phyloP scores from a whole-genome alignment of 2,888 invertebrate genomes.

The Euphydryas editha region DNA sequence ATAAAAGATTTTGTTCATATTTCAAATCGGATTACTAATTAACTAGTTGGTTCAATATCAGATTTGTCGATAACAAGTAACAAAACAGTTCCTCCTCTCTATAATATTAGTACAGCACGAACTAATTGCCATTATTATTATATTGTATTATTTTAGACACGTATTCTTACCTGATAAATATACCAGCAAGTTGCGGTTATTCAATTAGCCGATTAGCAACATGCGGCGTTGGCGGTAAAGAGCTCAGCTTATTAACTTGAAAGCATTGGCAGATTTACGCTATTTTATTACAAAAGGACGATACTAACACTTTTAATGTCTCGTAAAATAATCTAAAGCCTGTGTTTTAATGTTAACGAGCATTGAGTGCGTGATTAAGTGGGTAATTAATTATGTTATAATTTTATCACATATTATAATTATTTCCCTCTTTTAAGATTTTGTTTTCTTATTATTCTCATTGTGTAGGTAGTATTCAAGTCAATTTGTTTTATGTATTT shows the following conservation, averaged over 20 bases:
- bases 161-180: slow-evolving; percentile 3
- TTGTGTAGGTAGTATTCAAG: no score
- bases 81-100: no score
- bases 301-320: slow-evolving; percentile 24
- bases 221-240: slow-evolving; percentile 1
- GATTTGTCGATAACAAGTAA: no score
- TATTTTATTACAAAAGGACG: slow-evolving; percentile 22
- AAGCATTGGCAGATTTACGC: slow-evolving; percentile 27
- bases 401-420: no score
- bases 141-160: not conserved
- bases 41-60: no score
- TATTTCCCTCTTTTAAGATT: no score
- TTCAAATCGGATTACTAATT: no score
- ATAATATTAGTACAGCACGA: no score
- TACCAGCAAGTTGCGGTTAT: not conserved
- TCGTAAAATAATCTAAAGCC: slow-evolving; percentile 23
- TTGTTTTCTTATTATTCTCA: not conserved
- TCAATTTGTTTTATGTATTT: not conserved
- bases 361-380: not conserved
- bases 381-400: not conserved
- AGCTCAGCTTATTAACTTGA: slow-evolving; percentile 23
- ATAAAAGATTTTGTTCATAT: no score
- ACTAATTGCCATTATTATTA: no score
- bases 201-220: slow-evolving; percentile 25
- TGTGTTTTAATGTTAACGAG: not conserved